Conservation (phyloP, 2,113 vertebrate species). For the Bolborhynchus lineola region DNA sequence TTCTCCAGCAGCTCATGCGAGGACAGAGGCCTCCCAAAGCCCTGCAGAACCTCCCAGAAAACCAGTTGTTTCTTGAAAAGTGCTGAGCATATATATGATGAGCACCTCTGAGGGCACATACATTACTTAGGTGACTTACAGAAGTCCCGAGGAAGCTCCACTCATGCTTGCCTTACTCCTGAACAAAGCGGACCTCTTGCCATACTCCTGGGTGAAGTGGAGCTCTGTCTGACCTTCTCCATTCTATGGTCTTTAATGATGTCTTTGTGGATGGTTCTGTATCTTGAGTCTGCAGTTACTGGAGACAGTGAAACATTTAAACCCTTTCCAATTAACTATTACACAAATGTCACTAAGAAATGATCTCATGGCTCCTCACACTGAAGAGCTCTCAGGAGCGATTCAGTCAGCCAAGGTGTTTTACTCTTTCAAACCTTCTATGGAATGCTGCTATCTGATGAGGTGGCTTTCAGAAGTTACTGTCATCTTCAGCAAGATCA, state of each 20-base stretch:
- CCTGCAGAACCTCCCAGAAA: not conserved
- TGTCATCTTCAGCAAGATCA: not conserved
- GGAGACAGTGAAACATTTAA: not conserved
- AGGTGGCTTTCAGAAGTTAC: not conserved
- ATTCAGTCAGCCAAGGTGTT: not conserved
- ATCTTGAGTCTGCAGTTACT: not conserved
- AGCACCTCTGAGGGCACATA: not conserved
- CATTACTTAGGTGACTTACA: not conserved
- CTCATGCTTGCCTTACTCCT: not conserved
- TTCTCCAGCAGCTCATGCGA: accelerated
- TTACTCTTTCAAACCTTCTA: not conserved
- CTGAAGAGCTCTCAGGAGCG: not conserved
- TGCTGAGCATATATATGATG: not conserved
- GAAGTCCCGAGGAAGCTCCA: not conserved
- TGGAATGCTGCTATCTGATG: not conserved
- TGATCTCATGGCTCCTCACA: not conserved
- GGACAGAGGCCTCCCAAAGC: not conserved
- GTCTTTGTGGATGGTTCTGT: not conserved
- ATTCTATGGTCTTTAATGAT: not conserved
- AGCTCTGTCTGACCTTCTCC: not conserved
- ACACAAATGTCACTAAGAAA: not conserved
- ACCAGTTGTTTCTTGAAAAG: not conserved
- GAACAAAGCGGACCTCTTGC: not conserved
- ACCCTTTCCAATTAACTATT: not conserved
- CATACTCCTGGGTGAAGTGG: not conserved